These are phyloP conservation scores for Andrena minutula DNA, from an alignment of 2,888 invertebrate genomes.

Conservation along the genomic window DNA sequence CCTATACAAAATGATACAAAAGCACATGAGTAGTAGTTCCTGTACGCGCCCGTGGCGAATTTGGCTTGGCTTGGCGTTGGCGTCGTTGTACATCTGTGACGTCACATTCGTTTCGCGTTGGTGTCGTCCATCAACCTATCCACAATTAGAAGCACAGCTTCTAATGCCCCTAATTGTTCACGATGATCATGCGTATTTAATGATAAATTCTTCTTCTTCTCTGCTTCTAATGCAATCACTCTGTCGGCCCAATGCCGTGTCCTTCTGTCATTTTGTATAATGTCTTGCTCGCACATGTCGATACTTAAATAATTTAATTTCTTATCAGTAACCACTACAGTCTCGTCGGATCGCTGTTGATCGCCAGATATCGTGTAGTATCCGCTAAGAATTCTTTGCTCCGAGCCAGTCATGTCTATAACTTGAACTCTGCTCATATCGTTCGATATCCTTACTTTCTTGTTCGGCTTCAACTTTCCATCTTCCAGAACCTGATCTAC, in stretches of 20 bases:
- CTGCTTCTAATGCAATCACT: conserved; percentile 92
- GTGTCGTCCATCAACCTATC: conserved; percentile 87
- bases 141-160: conserved; percentile 89
- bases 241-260: conserved; percentile 92
- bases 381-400: conserved; percentile 95
- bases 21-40: too few relatives aligned
- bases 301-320: too few relatives aligned
- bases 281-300: conserved; percentile 98
- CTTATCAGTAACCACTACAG: conserved; percentile 86
- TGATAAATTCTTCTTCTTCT: conserved; percentile 90
- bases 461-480: conserved; percentile 88
- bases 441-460: conserved; percentile 80
- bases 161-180: conserved; percentile 89
- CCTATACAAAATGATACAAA: too few relatives aligned
- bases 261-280: conserved; percentile 93
- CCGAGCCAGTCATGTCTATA: conserved; percentile 99
- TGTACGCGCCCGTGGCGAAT: too few relatives aligned
- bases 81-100: conserved; percentile 87
- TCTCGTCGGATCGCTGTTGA: conserved; percentile 87
- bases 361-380: conserved; percentile 95
- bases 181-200: conserved; percentile 90
- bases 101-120: conserved; percentile 86
- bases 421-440: conserved; percentile 96
- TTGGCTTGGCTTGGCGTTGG: too few relatives aligned
- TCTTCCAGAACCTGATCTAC: conserved; percentile 96